Conservation (phyloP, 2,888 invertebrate species). For the Rotaria macrura region DNA sequence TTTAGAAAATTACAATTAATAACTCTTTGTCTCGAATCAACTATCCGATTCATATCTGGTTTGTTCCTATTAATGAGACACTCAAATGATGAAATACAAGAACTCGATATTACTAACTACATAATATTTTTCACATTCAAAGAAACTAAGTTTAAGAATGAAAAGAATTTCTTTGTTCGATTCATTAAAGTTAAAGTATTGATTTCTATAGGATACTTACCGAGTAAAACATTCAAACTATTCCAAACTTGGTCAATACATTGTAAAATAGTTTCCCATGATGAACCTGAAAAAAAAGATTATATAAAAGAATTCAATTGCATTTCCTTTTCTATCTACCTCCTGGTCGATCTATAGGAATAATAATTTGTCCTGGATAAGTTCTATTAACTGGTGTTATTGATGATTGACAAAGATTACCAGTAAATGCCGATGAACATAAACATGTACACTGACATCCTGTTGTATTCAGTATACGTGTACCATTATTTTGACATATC, state of each 20-base stretch:
- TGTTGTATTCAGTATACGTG: conserved; percentile 23
- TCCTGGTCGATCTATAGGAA: conserved; percentile 5
- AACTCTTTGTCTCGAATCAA: too few species aligned
- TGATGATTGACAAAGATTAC: conserved; percentile 30
- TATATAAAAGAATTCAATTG: too few species aligned
- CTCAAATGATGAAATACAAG: too few species aligned
- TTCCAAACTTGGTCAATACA: conserved; percentile 21
- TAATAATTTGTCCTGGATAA: conserved; percentile 4
- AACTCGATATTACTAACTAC: too few species aligned
- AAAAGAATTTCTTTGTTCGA: too few species aligned
- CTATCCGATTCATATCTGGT: too few species aligned
- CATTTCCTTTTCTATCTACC: neutral
- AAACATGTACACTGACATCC: conserved; percentile 21
- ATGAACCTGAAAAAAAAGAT: neutral
- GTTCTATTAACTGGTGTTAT: neutral
- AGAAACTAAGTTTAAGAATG: too few species aligned
- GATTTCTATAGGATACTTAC: neutral
- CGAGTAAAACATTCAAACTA: neutral
- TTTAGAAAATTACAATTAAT: too few species aligned
- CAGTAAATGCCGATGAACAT: conserved; percentile 29
- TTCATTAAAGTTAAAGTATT: too few species aligned
- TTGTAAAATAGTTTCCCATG: neutral
- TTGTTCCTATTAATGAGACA: too few species aligned
- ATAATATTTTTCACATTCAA: too few species aligned
- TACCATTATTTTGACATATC: conserved; percentile 28